Evolutionary conservation across 2,113 vertebrate genomes (phyloP).

Genomic region (Okapia johnstoni): DNA sequence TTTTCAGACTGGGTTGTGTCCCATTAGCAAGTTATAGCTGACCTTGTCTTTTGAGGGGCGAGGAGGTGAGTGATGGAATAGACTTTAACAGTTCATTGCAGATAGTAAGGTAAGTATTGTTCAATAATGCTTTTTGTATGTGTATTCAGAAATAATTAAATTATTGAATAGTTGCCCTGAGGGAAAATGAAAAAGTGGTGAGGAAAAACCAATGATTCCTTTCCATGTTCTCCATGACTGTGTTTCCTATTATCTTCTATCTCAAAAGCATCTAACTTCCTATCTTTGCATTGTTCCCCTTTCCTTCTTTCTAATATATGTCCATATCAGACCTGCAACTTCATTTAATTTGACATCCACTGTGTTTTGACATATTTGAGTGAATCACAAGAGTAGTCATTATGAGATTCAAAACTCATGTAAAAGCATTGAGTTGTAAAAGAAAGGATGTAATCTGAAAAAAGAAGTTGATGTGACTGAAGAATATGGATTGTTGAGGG

Average conservation of each 20-base stretch:
- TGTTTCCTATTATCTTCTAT: not conserved
- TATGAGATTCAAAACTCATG: not conserved
- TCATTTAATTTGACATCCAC: not conserved
- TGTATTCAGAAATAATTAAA: not conserved
- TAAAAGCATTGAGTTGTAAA: not conserved
- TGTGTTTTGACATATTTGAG: conserved; percentile 7
- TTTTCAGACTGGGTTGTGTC: not conserved
- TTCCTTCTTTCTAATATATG: not conserved
- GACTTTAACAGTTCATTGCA: not conserved
- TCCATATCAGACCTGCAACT: not conserved
- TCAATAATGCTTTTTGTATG: not conserved
- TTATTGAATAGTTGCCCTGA: not conserved
- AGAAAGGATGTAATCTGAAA: not conserved
- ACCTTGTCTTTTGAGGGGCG: not conserved
- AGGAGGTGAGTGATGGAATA: not conserved
- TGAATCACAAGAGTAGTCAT: conserved; percentile 1
- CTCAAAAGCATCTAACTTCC: not conserved
- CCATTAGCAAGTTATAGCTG: not conserved
- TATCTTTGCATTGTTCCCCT: not conserved
- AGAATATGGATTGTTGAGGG: not conserved
- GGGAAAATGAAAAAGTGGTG: not conserved
- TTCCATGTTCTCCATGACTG: not conserved
- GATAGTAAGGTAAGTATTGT: not conserved
- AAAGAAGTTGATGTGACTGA: not conserved
- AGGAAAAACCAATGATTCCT: not conserved